Evolutionary conservation across 2,797 vertebrate species (phyloP).

Genomic region (Chaunax sp.): DNA sequence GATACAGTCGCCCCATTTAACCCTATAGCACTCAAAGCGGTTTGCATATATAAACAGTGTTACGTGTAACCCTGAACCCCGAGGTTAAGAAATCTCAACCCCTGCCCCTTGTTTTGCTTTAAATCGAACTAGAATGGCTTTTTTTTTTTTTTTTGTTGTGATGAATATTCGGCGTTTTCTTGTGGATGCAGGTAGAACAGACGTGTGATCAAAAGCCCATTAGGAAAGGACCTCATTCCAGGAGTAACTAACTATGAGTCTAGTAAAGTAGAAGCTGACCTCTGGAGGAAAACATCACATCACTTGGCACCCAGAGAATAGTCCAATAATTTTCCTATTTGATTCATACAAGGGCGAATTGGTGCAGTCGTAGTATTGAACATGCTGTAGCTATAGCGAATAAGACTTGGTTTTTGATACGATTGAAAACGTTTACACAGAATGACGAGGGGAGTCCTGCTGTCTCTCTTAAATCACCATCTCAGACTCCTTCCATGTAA

Average conservation of each 20-base stretch:
- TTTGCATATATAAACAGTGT: slow-evolving; percentile 54
- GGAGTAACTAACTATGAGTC: too few species aligned
- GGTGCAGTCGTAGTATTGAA: too few species aligned
- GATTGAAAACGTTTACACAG: not conserved
- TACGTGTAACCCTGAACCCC: slow-evolving; percentile 16
- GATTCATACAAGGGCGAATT: too few species aligned
- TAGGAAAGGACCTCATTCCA: not conserved
- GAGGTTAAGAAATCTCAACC: not conserved
- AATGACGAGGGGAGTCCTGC: not conserved
- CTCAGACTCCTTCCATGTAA: slow-evolving; percentile 14
- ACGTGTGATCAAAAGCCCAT: too few species aligned
- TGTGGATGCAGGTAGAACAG: not conserved
- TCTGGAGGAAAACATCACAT: not conserved
- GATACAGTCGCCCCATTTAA: not conserved
- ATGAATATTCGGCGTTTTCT: not conserved
- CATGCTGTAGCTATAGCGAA: not conserved
- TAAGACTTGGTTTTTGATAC: not conserved
- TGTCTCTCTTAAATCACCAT: slow-evolving; percentile 7
- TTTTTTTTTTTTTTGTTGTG: too few species aligned
- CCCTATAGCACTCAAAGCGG: slow-evolving; percentile 8
- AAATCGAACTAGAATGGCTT: not conserved
- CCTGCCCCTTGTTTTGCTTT: not conserved
- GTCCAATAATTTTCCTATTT: not conserved
- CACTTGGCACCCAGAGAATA: not conserved
- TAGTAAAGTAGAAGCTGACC: not conserved